Base-by-base conservation (phyloP, 2,113 vertebrate species). In the Colossoma macropomum region DNA sequence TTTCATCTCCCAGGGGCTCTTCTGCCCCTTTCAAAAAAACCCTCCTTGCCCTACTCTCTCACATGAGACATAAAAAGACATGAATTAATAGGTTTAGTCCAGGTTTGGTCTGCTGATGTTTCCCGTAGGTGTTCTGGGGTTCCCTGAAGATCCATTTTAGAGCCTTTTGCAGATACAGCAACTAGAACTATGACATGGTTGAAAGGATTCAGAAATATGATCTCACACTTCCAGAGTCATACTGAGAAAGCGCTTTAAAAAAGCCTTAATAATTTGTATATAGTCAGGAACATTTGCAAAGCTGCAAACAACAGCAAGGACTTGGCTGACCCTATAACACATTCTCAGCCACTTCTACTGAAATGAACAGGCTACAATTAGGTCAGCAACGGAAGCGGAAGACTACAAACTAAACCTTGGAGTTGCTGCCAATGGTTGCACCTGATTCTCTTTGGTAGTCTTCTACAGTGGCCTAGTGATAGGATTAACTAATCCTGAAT, bases 1-100 rank as follows among this genome's bases (percentile, higher is more conserved):
- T 91, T 94, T 91, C 45, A 79, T 30, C 87, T 41, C 83, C 85
- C 85, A 66, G 9, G 69, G 68, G 77, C 77, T 68, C 72, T 77
- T 56, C 74, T 79, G 54, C 74, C 73, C 86, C 74, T 59, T n/a
- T 85, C 87, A 86, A 91, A 90, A 88, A 70, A 41, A 68, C 69
- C 68, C 77, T 23, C 76, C 34, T 54, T 34, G 41, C 62, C 62
- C 19, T n/a, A 28, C n/a, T 75, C 54, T 81, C 45, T 23, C 16
- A 17, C 25, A 50, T 32, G 10, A n/a, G 52, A 41, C 70, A 87
- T 75, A 82, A 84, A 78, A 77, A 38, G 59, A n/a, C n/a, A 15
- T 17, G 7, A 52, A 74, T 54, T 21, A 45, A 65, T 71, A 68
- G 19, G 50, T 1, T 6, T 13, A 34, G 62, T 21, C 80, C 41